phyloP scores from a whole-genome alignment of 2,888 invertebrate genomes.

The Erebia palarica region DNA sequence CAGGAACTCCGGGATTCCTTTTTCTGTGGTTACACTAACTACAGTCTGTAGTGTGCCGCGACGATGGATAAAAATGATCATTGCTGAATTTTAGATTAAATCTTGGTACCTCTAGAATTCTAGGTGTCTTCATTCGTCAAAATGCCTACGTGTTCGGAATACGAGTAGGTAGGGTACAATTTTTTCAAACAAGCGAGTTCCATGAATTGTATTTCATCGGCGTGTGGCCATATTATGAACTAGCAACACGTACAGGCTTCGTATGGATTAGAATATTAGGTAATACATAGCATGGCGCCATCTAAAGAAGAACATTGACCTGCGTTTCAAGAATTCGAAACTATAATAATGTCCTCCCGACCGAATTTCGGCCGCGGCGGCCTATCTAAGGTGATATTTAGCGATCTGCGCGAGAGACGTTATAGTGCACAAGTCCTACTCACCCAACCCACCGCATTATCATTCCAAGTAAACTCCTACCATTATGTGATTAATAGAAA shows the following conservation, averaged over 20 bases:
- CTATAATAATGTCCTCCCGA: too few relatives aligned
- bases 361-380: too few relatives aligned
- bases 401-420: too few relatives aligned
- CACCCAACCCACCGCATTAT: too few relatives aligned
- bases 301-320: not conserved
- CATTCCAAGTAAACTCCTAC: too few relatives aligned
- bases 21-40: too few relatives aligned
- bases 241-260: conserved; percentile 1
- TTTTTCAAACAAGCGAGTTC: conserved; percentile 6
- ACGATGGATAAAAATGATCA: too few relatives aligned
- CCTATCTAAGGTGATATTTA: too few relatives aligned
- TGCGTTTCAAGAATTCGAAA: not conserved
- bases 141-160: conserved; percentile 8
- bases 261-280: not conserved
- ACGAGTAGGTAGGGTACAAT: not conserved
- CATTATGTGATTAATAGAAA: too few relatives aligned
- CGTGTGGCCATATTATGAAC: conserved; percentile 9
- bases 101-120: conserved; percentile 1
- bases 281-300: not conserved
- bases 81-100: not conserved
- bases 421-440: too few relatives aligned
- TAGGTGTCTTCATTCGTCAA: not conserved
- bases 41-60: too few relatives aligned
- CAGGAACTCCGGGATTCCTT: too few relatives aligned
- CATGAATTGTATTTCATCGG: not conserved